These are phyloP conservation scores for Trissolcus basalis DNA, from an alignment of 1,140 invertebrate genomes.

Conservation along the genomic window DNA sequence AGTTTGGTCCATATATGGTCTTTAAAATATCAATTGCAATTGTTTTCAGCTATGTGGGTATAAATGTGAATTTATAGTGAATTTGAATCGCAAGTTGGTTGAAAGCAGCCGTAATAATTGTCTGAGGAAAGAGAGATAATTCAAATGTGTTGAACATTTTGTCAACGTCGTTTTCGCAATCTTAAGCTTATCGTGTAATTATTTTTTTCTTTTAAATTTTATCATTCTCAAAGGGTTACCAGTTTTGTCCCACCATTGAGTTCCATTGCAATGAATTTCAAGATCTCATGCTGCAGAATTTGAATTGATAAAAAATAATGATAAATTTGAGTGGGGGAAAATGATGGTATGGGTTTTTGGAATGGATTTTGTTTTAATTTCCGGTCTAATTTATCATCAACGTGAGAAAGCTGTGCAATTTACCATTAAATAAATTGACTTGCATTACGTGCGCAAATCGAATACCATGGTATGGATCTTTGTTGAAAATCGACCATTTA, in stretches of 20 bases:
- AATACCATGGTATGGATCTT: constrained; percentile 16
- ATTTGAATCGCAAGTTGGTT: constrained; percentile 7
- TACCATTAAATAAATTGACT: constrained; percentile 31
- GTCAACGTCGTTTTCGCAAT: background rate
- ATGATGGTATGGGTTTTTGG: too few species aligned
- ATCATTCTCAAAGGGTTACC: background rate
- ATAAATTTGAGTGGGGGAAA: too few species aligned
- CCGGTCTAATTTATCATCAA: background rate
- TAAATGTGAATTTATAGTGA: constrained; percentile 15
- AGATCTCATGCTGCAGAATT: too few species aligned
- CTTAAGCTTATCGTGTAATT: background rate
- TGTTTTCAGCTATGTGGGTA: constrained; percentile 19
- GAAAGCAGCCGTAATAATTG: too few species aligned
- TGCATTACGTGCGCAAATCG: constrained; percentile 21
- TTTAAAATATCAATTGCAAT: constrained; percentile 34
- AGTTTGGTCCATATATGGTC: background rate
- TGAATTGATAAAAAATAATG: too few species aligned
- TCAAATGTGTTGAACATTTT: background rate
- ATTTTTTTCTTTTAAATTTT: background rate
- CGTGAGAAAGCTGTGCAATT: constrained; percentile 41
- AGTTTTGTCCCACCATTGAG: too few species aligned
- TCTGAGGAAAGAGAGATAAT: too few species aligned
- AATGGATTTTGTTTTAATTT: too few species aligned
- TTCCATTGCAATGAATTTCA: too few species aligned
- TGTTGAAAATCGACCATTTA: constrained; percentile 26